Evolutionary conservation across 2,113 vertebrate genomes (phyloP), one percentile per base, ranked within the genome.

Genomic region (Pogona vitticeps): DNA sequence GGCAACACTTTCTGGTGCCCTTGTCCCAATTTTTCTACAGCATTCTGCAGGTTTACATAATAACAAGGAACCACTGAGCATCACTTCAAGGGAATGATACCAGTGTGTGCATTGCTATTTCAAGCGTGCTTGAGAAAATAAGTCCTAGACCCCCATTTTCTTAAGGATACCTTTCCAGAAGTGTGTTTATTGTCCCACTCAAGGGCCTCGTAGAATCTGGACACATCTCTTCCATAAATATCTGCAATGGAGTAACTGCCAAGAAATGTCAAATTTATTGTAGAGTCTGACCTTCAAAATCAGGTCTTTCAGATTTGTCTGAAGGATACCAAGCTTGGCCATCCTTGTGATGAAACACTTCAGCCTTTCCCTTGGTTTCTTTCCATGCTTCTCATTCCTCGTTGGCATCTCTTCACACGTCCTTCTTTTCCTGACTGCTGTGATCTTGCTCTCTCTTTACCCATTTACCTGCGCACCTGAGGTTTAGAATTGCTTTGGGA

Each of bases 381-480:
- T 83, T 90, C 84, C 58, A 80, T 87, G 86, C 88, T 85, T 92
- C 91, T 82, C n/a, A 10, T 89, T 92, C 86, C 81, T 76, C 76
- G 67, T 68, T 31, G 28, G 10, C 65, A 13, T 31, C 65, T 84
- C 63, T 84, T 71, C 0, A 2, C 84, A 82, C 42, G 26, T 46
- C 75, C 65, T 23, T 56, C 78, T 65, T 91, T 91, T 87, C 89
- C 92, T 91, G 91, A 90, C 93, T 93, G 90, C 88, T 89, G 80
- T 68, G 0, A 10, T 84, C 89, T 92, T 82, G 77, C 80, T 92
- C 90, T 95, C 93, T 89, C 94, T 93, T 80, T 90, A 83, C 93
- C 89, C 1, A 84, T 92, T 92, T 90, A 90, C 89, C 88, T 1
- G 23, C 94, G 86, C 95, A 93, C 94, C 94, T 95, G 95, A 94